These are phyloP conservation scores for Bombus huntii DNA, from an alignment of 1,140 invertebrate species.

Conservation along the genomic window DNA sequence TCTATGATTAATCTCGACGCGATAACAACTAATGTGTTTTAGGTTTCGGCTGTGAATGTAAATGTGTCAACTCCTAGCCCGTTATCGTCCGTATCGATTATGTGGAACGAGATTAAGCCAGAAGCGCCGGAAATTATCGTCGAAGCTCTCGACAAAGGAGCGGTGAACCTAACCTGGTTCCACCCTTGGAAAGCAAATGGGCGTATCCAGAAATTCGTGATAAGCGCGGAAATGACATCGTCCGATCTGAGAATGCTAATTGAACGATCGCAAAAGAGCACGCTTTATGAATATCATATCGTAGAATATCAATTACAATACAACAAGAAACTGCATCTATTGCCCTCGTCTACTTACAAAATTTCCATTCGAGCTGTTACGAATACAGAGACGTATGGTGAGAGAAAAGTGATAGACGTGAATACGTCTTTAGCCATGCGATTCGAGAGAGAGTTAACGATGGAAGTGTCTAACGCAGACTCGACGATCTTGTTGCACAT, in stretches of 20 bases:
- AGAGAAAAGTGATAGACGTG: not conserved
- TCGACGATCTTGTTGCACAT: slow-evolving; percentile 60
- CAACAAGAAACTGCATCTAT: slow-evolving; percentile 32
- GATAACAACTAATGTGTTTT: not conserved
- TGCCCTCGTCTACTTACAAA: slow-evolving; percentile 55
- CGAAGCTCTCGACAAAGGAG: slow-evolving; percentile 3
- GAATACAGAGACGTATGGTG: not conserved
- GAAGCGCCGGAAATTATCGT: slow-evolving; percentile 28
- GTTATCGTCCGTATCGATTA: not conserved
- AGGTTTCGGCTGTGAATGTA: slow-evolving; percentile 15
- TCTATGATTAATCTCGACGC: not conserved
- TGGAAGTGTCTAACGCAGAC: not conserved
- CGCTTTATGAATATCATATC: not conserved
- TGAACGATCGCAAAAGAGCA: not conserved
- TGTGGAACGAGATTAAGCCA: not conserved
- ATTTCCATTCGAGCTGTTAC: slow-evolving; percentile 57
- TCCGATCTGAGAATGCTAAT: slow-evolving; percentile 36
- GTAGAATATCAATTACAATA: slow-evolving; percentile 47
- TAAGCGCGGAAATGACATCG: slow-evolving; percentile 2
- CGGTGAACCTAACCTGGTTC: slow-evolving; percentile 53
- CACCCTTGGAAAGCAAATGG: slow-evolving; percentile 61
- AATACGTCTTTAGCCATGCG: slow-evolving; percentile 26
- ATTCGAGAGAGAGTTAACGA: slow-evolving; percentile 35
- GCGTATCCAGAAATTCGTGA: slow-evolving; percentile 39
- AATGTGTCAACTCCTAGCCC: not conserved